Evolutionary conservation across 1,140 invertebrate genomes (phyloP).

Genomic region (Drosophila hydei): DNA sequence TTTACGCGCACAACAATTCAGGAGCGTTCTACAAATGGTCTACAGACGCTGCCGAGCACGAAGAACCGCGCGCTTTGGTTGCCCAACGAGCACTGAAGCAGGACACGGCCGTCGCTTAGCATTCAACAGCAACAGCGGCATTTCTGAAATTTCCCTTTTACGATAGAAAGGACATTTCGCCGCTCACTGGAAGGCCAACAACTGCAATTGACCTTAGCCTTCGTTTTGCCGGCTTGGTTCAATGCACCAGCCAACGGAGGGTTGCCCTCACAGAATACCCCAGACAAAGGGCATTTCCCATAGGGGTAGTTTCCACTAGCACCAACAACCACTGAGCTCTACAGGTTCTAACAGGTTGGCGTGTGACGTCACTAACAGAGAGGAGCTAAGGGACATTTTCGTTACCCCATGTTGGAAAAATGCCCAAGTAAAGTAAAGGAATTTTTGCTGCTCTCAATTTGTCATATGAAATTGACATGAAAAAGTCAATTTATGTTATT

Average conservation of each 20-base stretch:
- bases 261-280: slow-evolving; percentile 43
- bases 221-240: slow-evolving; percentile 70
- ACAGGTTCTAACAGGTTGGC: slow-evolving; percentile 66
- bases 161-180: slow-evolving; percentile 43
- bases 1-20: slow-evolving; percentile 27
- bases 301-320: slow-evolving; percentile 21
- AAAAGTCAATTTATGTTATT: too few relatives aligned
- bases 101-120: slow-evolving; percentile 21
- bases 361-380: slow-evolving; percentile 53
- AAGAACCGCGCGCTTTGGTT: slow-evolving; percentile 66
- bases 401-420: slow-evolving; percentile 4
- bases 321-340: slow-evolving; percentile 12
- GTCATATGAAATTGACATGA: too few relatives aligned
- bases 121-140: slow-evolving; percentile 58
- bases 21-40: not conserved
- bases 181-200: slow-evolving; percentile 62
- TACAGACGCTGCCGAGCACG: slow-evolving; percentile 2
- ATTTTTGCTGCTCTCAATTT: not conserved
- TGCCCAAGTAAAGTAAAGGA: not conserved
- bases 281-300: slow-evolving; percentile 9
- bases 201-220: slow-evolving; percentile 80
- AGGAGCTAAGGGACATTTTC: slow-evolving; percentile 33
- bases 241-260: slow-evolving; percentile 54
- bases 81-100: slow-evolving; percentile 66
- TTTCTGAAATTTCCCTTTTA: slow-evolving; percentile 42